Evolutionary conservation across 2,888 invertebrate genomes (phyloP).

Genomic region (Camptogramma bilineatum): DNA sequence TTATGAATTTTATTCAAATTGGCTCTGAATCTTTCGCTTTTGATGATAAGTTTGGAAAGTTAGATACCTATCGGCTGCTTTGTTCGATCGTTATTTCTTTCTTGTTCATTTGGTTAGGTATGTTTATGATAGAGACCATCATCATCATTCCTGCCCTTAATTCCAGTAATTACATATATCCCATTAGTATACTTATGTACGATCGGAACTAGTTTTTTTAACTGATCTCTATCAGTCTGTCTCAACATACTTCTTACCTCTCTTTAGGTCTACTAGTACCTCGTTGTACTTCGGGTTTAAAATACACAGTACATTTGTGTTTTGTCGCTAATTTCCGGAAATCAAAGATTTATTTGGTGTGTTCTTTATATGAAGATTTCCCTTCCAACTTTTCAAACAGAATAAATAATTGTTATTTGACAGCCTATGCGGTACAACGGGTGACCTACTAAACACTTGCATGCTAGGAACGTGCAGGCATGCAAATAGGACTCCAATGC

Average conservation of each 20-base stretch:
- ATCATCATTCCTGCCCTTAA: not conserved
- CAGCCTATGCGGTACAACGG: conserved; percentile 9
- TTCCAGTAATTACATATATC: too few species aligned
- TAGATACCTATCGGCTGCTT: not conserved
- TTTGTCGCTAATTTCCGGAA: too few species aligned
- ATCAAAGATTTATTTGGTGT: too few species aligned
- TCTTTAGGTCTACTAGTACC: too few species aligned
- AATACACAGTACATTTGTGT: too few species aligned
- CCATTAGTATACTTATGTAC: too few species aligned
- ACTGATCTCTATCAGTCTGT: too few species aligned
- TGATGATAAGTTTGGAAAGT: not conserved
- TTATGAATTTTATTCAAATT: conserved; percentile 1
- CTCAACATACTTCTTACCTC: too few species aligned
- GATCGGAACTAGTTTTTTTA: too few species aligned
- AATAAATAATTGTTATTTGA: not conserved
- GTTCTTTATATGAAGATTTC: too few species aligned
- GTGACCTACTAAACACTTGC: conserved; percentile 21
- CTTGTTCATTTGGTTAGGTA: not conserved
- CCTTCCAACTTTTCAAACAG: not conserved
- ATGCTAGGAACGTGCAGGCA: conserved; percentile 17
- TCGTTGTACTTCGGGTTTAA: too few species aligned
- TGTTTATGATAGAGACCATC: not conserved
- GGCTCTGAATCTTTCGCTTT: not conserved
- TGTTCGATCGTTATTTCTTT: too few species aligned
- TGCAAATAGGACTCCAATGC: conserved; percentile 10